A percentile compares a stretch with the other conserved stretches of the same genome.
phyloP scores from a whole-genome alignment of 2,888 invertebrate species.

The Bombylius discolor region DNA sequence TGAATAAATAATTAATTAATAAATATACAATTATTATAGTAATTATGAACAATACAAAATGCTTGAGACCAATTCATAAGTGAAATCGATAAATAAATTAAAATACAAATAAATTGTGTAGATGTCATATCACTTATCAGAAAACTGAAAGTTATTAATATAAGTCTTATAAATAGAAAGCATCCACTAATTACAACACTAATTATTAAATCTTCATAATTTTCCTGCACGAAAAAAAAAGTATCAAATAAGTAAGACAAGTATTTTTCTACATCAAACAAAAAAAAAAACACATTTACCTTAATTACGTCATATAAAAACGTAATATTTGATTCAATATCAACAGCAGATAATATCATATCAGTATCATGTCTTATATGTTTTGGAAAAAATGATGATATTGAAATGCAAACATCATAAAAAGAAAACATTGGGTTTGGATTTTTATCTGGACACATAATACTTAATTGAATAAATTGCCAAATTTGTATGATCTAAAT shows the following conservation, averaged over 20 bases:
- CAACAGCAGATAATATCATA: neutral
- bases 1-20: neutral
- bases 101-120: neutral
- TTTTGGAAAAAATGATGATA: neutral
- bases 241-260: no score
- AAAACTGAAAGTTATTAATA: no score
- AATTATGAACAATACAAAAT: neutral
- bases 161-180: no score
- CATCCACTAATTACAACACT: no score
- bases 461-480: no score
- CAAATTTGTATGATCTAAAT: no score
- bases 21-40: slow-evolving; percentile 1
- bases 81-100: neutral
- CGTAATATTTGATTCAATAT: neutral
- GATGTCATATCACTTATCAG: neutral
- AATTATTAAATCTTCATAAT: neutral
- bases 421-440: no score
- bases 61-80: neutral
- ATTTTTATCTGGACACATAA: no score
- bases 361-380: neutral
- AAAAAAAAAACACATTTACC: neutral
- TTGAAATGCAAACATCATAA: neutral
- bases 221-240: neutral
- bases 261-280: no score
- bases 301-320: slow-evolving; percentile 1